Evolutionary conservation across 2,888 invertebrate species (phyloP).

Genomic region (Mythimna lalbum): DNA sequence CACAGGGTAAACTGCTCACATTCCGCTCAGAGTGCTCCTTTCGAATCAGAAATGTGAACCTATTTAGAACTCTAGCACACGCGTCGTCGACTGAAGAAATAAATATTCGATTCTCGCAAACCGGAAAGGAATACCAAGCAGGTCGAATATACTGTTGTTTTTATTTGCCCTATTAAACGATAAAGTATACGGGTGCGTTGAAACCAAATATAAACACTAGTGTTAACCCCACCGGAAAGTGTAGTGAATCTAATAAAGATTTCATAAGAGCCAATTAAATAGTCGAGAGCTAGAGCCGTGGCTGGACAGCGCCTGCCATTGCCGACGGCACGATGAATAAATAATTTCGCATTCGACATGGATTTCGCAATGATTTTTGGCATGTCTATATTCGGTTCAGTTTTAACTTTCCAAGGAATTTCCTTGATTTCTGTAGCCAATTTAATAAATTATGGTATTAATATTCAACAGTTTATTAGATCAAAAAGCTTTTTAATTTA

Average conservation of each 20-base stretch:
- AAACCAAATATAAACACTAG: conserved; percentile 4
- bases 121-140: conserved; percentile 47
- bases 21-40: conserved; percentile 79
- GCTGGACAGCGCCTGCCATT: conserved; percentile 58
- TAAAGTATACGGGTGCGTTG: background rate
- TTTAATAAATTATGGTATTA: conserved; percentile 3
- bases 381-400: conserved; percentile 41
- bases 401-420: conserved; percentile 28
- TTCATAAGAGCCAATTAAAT: conserved; percentile 74
- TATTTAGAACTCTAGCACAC: conserved; percentile 76
- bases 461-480: conserved; percentile 15
- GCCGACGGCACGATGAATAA: conserved; percentile 73
- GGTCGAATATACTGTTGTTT: conserved; percentile 37
- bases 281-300: conserved; percentile 62
- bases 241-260: conserved; percentile 69
- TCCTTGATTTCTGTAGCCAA: conserved; percentile 23
- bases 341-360: conserved; percentile 55
- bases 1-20: conserved; percentile 83
- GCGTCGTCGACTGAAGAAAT: conserved; percentile 54
- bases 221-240: conserved; percentile 36
- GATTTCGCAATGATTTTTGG: conserved; percentile 41
- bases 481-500: conserved; percentile 7
- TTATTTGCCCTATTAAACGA: conserved; percentile 25
- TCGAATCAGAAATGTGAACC: conserved; percentile 78
- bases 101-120: conserved; percentile 60